A percentile compares a stretch with the other conserved stretches of the same genome.
Evolutionary conservation across 2,888 invertebrate genomes (phyloP).

Genomic region (Noctua pronuba): DNA sequence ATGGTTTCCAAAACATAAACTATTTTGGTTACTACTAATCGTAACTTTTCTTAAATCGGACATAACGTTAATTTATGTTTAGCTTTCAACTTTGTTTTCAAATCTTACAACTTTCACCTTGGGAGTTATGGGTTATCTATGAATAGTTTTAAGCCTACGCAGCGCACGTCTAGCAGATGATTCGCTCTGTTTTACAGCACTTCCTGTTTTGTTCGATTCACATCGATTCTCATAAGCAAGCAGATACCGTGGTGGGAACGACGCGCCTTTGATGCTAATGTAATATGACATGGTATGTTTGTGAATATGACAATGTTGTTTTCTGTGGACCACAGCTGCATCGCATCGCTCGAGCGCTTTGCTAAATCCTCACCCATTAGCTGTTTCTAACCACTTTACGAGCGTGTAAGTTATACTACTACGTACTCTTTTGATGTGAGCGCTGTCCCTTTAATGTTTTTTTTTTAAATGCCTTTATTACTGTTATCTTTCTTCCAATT

Average conservation of each 20-base stretch:
- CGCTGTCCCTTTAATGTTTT: neutral
- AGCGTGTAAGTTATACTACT: neutral
- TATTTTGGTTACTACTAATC: constrained; percentile 21
- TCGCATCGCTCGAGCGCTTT: neutral
- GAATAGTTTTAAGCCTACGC: constrained; percentile 7
- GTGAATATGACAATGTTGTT: constrained; percentile 5
- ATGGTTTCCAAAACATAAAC: neutral
- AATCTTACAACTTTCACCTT: constrained; percentile 39
- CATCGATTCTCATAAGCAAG: neutral
- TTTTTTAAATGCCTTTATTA: too few species aligned
- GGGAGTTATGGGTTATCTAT: constrained; percentile 8
- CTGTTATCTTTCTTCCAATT: too few species aligned
- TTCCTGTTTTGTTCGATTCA: constrained; percentile 23
- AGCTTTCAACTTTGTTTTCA: constrained; percentile 24
- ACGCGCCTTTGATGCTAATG: constrained; percentile 12
- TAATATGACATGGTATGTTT: constrained; percentile 1
- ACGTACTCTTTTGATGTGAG: neutral
- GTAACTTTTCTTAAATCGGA: constrained; percentile 39
- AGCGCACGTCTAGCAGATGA: neutral
- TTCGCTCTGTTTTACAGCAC: neutral
- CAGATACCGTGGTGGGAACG: neutral
- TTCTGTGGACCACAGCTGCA: neutral
- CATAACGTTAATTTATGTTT: constrained; percentile 28
- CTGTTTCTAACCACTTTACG: neutral
- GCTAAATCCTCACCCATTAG: neutral